These are phyloP conservation scores for Copidosoma aretas DNA, from an alignment of 2,888 invertebrate species.

Conservation along the genomic window DNA sequence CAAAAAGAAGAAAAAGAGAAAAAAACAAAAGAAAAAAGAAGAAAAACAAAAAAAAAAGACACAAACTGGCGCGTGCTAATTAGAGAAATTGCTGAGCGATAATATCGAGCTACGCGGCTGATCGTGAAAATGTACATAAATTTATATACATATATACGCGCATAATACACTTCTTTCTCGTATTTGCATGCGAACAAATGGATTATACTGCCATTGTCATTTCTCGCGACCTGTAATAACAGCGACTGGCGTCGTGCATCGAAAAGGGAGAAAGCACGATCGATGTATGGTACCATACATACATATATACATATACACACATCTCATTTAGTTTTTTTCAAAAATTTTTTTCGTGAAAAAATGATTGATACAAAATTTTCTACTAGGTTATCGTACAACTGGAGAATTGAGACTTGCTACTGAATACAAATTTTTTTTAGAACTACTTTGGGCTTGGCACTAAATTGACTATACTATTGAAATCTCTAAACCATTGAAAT, in stretches of 20 bases:
- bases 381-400: too few relatives aligned
- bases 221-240: slow-evolving; percentile 14
- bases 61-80: slow-evolving; percentile 52
- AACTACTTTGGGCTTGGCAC: too few relatives aligned
- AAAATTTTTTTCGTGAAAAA: slow-evolving; percentile 3
- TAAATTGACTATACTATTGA: too few relatives aligned
- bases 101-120: too few relatives aligned
- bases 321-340: neutral
- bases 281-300: too few relatives aligned
- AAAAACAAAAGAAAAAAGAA: slow-evolving; percentile 42
- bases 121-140: neutral
- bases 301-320: too few relatives aligned
- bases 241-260: neutral
- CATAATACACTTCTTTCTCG: neutral
- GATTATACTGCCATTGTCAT: slow-evolving; percentile 19
- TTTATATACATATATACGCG: neutral
- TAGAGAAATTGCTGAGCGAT: slow-evolving; percentile 49
- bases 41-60: slow-evolving; percentile 2
- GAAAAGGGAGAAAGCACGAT: slow-evolving; percentile 8
- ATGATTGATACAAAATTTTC: too few relatives aligned
- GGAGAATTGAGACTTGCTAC: too few relatives aligned
- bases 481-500: too few relatives aligned
- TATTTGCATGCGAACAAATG: slow-evolving; percentile 29
- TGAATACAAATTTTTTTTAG: too few relatives aligned
- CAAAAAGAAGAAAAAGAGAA: slow-evolving; percentile 34